Conservation (phyloP, 1,140 invertebrate genomes). For the Drosophila gunungcola region DNA sequence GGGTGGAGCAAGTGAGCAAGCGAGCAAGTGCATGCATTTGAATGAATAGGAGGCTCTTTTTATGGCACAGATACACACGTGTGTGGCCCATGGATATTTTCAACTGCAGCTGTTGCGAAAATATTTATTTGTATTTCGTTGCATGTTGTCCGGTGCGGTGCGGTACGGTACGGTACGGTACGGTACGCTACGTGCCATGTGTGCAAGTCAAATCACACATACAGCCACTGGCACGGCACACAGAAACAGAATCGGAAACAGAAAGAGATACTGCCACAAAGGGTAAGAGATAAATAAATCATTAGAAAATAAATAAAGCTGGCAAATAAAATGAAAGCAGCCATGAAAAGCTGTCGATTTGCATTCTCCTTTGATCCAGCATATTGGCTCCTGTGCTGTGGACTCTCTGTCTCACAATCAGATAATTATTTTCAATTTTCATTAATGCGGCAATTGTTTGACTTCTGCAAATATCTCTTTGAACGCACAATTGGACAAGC, state of each 20-base stretch:
- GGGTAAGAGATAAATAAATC: slow-evolving; percentile 59
- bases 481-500: not conserved
- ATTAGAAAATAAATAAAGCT: slow-evolving; percentile 63
- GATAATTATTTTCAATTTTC: slow-evolving; percentile 44
- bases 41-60: slow-evolving; percentile 73
- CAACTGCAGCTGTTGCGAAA: slow-evolving; percentile 80
- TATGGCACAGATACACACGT: slow-evolving; percentile 52
- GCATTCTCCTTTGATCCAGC: slow-evolving; percentile 23
- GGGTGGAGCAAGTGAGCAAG: slow-evolving; percentile 15
- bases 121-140: slow-evolving; percentile 77
- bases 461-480: not conserved
- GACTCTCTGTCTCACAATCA: slow-evolving; percentile 13
- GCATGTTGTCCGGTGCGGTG: slow-evolving; percentile 60
- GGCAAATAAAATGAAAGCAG: slow-evolving; percentile 47
- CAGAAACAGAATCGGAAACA: not conserved
- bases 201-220: slow-evolving; percentile 58
- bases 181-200: slow-evolving; percentile 68
- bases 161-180: slow-evolving; percentile 64
- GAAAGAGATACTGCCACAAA: slow-evolving; percentile 21
- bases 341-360: slow-evolving; percentile 3
- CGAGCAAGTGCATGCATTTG: slow-evolving; percentile 51
- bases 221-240: slow-evolving; percentile 3
- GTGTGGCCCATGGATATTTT: slow-evolving; percentile 53
- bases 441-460: slow-evolving; percentile 27
- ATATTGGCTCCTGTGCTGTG: not conserved